Evolutionary conservation across 2,797 vertebrate genomes (phyloP).

Genomic region (Gobionotothen gibberifrons): DNA sequence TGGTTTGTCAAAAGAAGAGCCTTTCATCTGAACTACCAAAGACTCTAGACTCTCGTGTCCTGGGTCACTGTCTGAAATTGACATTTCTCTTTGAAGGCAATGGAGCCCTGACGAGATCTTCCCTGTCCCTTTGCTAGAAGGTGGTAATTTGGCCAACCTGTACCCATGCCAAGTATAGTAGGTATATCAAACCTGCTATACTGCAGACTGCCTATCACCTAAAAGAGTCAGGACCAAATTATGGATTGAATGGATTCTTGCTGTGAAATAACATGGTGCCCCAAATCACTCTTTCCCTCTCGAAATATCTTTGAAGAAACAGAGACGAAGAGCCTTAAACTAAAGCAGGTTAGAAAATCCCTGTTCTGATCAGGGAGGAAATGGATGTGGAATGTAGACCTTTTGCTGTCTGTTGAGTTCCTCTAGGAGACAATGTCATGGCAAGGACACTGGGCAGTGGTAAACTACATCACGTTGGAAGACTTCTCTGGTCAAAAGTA

Average conservation of each 20-base stretch:
- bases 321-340: neutral
- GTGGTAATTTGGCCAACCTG: conserved; percentile 9
- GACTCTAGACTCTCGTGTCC: conserved; percentile 12
- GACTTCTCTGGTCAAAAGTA: neutral
- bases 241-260: neutral
- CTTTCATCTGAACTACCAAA: neutral
- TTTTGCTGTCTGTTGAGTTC: neutral
- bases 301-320: neutral
- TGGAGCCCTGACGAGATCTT: conserved; percentile 9
- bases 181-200: neutral
- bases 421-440: neutral
- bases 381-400: neutral
- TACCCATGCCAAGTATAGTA: neutral
- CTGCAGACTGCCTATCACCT: neutral
- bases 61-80: neutral
- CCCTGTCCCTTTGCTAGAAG: neutral
- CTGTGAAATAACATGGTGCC: neutral
- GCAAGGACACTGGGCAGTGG: neutral
- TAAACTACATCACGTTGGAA: neutral
- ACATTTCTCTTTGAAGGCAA: conserved; percentile 23
- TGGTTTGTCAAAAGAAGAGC: neutral
- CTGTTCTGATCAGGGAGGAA: neutral
- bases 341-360: neutral
- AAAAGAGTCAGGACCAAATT: neutral
- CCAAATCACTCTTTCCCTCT: neutral